Base-by-base conservation (phyloP, 2,797 vertebrate species). In the Antrozous pallidus region DNA sequence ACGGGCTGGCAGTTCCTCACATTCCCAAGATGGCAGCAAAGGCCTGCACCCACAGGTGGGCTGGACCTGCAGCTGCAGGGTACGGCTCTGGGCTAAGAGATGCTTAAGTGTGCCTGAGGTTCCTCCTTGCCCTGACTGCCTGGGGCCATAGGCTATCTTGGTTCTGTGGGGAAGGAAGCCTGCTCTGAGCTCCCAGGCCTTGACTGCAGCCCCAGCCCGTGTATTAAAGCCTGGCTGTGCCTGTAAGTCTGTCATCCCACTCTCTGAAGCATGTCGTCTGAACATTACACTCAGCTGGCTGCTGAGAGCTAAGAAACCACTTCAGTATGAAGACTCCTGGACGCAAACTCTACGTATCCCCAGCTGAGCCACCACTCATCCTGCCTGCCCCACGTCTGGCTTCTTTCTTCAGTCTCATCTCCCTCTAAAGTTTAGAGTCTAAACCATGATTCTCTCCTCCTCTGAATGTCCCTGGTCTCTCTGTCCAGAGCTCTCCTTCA, bases 201-300 rank as follows among this genome's bases (percentile, higher is more conserved):
- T 38, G 33, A 38, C 88, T 54, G 51, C 8, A 22, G 71, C 13
- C 42, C 45, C 20, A 40, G 49, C 40, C 49, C 8, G 0, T 0
- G 33, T 79, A 84, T 83, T 69, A 81, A 89, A 85, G 65, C 6
- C 82, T 91, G 82, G 74, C 90, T 93, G 92, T 75, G 78, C 58
- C 90, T 63, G 11, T 17, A n/a, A 54, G 51, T 74, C 78, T 6
- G 1, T n/a, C 45, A 33, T 88, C 45, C 58, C 7, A 8, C 90
- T 71, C 33, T 94, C 67, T 63, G 36, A 88, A 73, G 58, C 0
- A 0, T 36, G 74, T 45, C 14, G 0, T 94, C 45, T 28, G 70
- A 88, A 73, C 49, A 63, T 13, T 85, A 79, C 67, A 69, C 61
- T 92, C 88, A 6, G 40, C 79, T 51, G 45, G 73, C 56, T 65